Percentiles rank a stretch among this genome's conserved stretches.
Evolutionary conservation across 1,140 invertebrate species (phyloP).

Genomic region (Drosophila sechellia): DNA sequence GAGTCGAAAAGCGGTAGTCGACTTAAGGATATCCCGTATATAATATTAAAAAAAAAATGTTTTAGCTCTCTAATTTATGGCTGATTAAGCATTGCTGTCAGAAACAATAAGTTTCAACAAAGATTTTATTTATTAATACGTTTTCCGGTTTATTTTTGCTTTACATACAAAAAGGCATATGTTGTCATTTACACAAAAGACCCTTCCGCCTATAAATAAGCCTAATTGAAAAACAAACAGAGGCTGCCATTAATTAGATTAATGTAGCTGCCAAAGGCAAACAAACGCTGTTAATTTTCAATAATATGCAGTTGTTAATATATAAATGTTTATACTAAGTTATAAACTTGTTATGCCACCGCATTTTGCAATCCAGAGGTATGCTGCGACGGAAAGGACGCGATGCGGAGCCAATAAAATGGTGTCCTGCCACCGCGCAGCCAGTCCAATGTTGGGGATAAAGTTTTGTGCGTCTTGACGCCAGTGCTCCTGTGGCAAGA

Average conservation of each 20-base stretch:
- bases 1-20: background rate
- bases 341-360: background rate
- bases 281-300: background rate
- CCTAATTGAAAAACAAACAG: background rate
- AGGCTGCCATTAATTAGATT: background rate
- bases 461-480: constrained; percentile 51
- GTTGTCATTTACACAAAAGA: background rate
- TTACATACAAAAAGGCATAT: background rate
- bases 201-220: background rate
- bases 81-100: background rate
- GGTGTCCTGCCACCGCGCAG: constrained; percentile 37
- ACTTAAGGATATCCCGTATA: constrained; percentile 2
- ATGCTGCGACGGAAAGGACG: constrained; percentile 12
- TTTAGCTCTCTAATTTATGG: too few species aligned
- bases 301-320: too few species aligned
- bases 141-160: background rate
- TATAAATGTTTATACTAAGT: too few species aligned
- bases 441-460: constrained; percentile 35
- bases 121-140: background rate
- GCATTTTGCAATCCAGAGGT: background rate
- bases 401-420: constrained; percentile 55
- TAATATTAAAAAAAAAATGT: background rate
- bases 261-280: background rate
- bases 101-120: background rate
- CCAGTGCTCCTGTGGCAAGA: constrained; percentile 18